These are phyloP conservation scores for Nymphicus hollandicus DNA, from an alignment of 2,113 vertebrate genomes.

Conservation along the genomic window DNA sequence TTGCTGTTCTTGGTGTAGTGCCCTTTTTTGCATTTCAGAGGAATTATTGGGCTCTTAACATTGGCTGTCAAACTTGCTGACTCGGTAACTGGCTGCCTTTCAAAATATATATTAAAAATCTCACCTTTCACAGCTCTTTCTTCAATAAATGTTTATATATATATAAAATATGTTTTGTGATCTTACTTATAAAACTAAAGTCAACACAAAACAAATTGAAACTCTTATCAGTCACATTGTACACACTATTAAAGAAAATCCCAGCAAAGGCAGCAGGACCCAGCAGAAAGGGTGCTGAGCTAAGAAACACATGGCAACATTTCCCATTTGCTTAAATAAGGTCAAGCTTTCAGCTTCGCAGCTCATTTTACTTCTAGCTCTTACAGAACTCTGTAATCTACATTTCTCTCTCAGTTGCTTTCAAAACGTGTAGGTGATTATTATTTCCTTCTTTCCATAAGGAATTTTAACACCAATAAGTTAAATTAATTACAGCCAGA, in stretches of 20 bases:
- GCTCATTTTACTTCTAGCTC: neutral
- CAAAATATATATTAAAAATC: conserved; percentile 47
- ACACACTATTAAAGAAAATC: neutral
- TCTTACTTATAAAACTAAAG: neutral
- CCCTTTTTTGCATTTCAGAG: conserved; percentile 43
- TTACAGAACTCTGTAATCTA: neutral
- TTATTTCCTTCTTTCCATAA: neutral
- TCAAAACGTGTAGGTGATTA: neutral
- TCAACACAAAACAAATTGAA: conserved; percentile 7
- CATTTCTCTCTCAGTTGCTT: neutral
- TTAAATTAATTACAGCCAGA: conserved; percentile 37
- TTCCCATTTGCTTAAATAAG: neutral
- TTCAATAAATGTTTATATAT: conserved; percentile 8
- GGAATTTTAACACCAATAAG: neutral
- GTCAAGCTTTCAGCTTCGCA: neutral
- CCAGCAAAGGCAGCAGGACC: neutral
- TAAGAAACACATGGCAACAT: neutral
- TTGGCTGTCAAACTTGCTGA: conserved; percentile 35
- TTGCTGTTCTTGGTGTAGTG: conserved; percentile 4
- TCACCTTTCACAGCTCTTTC: neutral
- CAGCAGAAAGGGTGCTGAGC: neutral
- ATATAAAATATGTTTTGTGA: neutral
- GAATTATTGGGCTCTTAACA: conserved; percentile 29
- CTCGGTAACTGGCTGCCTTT: conserved; percentile 41
- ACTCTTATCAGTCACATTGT: neutral